Base-by-base conservation (phyloP, 2,888 invertebrate genomes). In the Drosophila birchii region DNA sequence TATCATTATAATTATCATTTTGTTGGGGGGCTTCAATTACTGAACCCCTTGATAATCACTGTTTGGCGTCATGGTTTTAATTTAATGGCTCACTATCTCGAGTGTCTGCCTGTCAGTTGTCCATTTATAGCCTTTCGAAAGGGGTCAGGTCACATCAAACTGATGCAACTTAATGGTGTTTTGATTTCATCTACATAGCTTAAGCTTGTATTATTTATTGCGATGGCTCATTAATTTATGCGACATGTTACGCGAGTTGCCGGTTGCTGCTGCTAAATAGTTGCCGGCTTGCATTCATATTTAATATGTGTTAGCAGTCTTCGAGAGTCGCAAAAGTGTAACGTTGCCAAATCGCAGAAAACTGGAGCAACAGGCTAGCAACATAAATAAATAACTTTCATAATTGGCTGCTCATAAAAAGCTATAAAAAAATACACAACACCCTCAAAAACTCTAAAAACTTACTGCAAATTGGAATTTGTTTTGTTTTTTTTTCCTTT, bases 201-300 rank as follows among this genome's bases (percentile, higher is more conserved):
- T 38, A 16, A 11, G 26, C 26, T 38, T 41, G 29, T 23, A 32
- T 54, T 72, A 72, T 51, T 56, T 71, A 38, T 55, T 73, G 53
- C 47, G 32, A 73, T 55, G 54, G 49, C 58, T 66, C 75, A 66
- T 59, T 73, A 75, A 67, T 75, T 73, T 75, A 75, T 75, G 55
- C 75, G 58, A 67, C 73, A 66, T 38, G 43, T 59, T 55, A 64
- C 53, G 57, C 26, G 5, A 26, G 26, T 26, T 26, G 26, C 5
- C 3, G 4, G 23, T 23, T 23, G 23, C 4, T 26, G 26, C 26
- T 26, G 26, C 26, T 26, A n/a, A n/a, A n/a, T n/a, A 62, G 55
- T 57, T 34, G 18, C 43, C 29, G 29, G n/a, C 44, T 43, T 38
- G 38, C 12, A 53, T 66, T 66, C 53, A 23, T 45, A 53, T 51